These are phyloP conservation scores for Alaudala cheleensis DNA, from an alignment of 2,113 vertebrate species.

Conservation along the genomic window DNA sequence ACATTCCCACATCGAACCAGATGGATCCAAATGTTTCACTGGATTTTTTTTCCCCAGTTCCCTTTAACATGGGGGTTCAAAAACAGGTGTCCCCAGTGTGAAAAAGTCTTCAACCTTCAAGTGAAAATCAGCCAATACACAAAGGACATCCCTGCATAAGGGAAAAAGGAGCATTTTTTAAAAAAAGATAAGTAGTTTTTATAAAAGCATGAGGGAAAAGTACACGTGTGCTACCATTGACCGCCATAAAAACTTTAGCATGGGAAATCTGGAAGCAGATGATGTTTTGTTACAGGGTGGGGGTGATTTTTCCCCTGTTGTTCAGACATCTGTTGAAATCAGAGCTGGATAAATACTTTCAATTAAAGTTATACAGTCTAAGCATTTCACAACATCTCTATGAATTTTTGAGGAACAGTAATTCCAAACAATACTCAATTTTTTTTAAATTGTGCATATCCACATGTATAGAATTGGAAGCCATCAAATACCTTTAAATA, in stretches of 20 bases:
- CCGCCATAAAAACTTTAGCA: not conserved
- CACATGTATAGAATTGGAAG: not conserved
- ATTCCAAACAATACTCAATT: not conserved
- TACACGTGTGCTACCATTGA: not conserved
- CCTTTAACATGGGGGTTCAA: not conserved
- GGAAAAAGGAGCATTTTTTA: not conserved
- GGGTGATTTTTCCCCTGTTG: not conserved
- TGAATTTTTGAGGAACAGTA: not conserved
- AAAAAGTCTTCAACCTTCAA: not conserved
- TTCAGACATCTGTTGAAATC: conserved; percentile 59
- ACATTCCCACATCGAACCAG: conserved; percentile 11
- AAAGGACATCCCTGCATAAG: not conserved
- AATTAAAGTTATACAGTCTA: not conserved
- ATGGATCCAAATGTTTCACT: conserved; percentile 11
- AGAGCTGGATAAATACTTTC: conserved; percentile 41
- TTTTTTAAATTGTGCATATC: not conserved
- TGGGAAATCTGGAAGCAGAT: conserved; percentile 20
- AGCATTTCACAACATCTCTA: not conserved
- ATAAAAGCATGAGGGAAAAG: not conserved
- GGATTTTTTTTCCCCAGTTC: not conserved
- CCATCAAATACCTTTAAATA: not conserved
- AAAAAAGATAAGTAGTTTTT: not conserved
- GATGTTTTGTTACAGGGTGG: conserved; percentile 22
- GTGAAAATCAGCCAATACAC: not conserved
- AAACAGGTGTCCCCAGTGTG: not conserved